Evolutionary conservation across 2,888 invertebrate genomes (phyloP), one percentile per base, ranked within the genome.

Genomic region (Syritta pipiens): DNA sequence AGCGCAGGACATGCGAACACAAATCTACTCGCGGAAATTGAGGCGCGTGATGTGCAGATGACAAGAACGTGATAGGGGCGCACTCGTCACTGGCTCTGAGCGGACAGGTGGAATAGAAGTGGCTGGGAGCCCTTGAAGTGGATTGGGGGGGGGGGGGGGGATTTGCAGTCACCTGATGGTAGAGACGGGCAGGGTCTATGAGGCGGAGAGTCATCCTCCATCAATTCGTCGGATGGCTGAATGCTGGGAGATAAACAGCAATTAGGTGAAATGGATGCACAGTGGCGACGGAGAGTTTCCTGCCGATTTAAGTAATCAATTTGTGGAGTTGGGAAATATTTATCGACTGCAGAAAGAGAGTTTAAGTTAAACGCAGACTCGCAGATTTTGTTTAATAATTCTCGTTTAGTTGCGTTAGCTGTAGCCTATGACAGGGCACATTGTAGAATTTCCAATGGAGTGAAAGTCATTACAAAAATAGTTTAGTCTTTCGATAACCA

Each of bases 11-110:
- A 17, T 14, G 46, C 26, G 55, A 74, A 59, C 46, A 72, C 77
- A 72, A 77, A 77, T 77, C 71, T 65, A 40, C 26, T 4, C 44
- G 5, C 6, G 10, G n/a, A 14, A 67, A 74, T 74, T 74, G 51
- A 65, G 63, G 65, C 48, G 48, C 65, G 74, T 67, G 72, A 74
- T 53, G 62, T 74, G 57, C 44, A 74, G 74, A 62, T 51, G 79
- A 62, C 79, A 79, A 42, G n/a, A n/a, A 55, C 10, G 26, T 69
- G 49, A 6, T 60, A 49, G 10, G 37, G n/a, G n/a, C 28, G 10
- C 42, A 46, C 44, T 55, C 55, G 55, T 67, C 74, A 60, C 57
- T 12, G 44, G 5, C n/a, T n/a, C n/a, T n/a, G n/a, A 17, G 35
- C 12, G 55, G 74, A 67, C 77, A 77, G 77, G 72, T 77, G 77